These are phyloP conservation scores for Buceros bicornis DNA, from an alignment of 2,797 vertebrate genomes.

Conservation along the genomic window DNA sequence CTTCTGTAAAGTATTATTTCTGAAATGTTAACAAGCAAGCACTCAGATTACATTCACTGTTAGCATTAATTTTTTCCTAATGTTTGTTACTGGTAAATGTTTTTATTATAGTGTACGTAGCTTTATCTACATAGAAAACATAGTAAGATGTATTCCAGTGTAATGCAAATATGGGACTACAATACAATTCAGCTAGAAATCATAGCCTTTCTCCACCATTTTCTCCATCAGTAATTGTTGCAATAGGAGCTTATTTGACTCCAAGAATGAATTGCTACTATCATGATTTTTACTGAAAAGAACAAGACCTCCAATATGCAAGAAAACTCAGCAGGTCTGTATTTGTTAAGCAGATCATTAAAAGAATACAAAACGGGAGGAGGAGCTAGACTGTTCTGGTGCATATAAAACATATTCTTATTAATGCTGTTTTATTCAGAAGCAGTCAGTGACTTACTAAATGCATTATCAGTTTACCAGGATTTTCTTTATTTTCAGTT, in stretches of 20 bases:
- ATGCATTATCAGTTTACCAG: not conserved
- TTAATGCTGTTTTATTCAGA: constrained; percentile 3
- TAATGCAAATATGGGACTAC: not conserved
- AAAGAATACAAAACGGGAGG: not conserved
- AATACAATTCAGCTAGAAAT: not conserved
- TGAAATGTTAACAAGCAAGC: not conserved
- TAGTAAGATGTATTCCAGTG: not conserved
- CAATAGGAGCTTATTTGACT: not conserved
- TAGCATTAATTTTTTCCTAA: not conserved
- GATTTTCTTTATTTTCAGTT: not conserved
- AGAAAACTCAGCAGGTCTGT: not conserved
- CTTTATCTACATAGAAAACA: not conserved
- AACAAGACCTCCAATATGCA: not conserved
- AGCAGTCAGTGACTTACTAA: not conserved
- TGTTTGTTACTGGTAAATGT: not conserved
- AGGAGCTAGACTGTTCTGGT: not conserved
- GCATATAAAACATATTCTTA: constrained; percentile 8
- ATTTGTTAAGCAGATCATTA: not conserved
- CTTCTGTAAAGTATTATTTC: not conserved
- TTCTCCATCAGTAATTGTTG: not conserved
- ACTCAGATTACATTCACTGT: not conserved
- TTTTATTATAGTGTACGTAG: not conserved
- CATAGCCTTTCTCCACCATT: not conserved
- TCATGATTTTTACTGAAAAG: not conserved
- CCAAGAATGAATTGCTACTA: not conserved